Conservation (phyloP, 2,797 vertebrate species). For the Pangasius larnaudii region DNA sequence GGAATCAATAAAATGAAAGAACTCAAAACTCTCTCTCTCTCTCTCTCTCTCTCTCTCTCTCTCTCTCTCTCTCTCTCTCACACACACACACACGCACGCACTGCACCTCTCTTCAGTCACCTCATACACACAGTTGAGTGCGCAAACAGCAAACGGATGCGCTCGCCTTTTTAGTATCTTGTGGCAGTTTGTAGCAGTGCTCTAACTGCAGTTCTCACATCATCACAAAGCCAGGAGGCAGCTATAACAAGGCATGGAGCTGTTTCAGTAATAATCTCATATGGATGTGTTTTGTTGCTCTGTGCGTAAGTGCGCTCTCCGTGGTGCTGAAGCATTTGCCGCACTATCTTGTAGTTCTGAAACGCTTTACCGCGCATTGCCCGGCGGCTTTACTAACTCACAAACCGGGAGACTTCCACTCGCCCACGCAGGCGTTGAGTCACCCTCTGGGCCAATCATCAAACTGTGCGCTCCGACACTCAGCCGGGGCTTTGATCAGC, state of each 20-base stretch:
- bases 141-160: not conserved
- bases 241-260: constrained; percentile 14
- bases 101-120: not conserved
- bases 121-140: not conserved
- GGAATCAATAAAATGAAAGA: constrained; percentile 22
- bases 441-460: constrained; percentile 44
- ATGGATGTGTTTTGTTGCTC: constrained; percentile 29
- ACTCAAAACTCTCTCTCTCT: not conserved
- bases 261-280: constrained; percentile 25
- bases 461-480: constrained; percentile 33
- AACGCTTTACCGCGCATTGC: constrained; percentile 18
- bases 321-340: constrained; percentile 54
- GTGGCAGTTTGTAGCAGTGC: not conserved
- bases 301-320: constrained; percentile 39
- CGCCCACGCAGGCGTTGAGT: constrained; percentile 30
- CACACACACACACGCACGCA: constrained; percentile 14
- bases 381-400: constrained; percentile 14
- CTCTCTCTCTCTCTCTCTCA: not conserved
- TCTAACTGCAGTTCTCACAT: constrained; percentile 5
- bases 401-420: not conserved
- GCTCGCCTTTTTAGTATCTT: not conserved
- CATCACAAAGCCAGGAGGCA: constrained; percentile 17
- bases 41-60: not conserved
- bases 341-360: constrained; percentile 52
- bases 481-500: constrained; percentile 44